These are phyloP conservation scores for Cephus pygmeus DNA, from an alignment of 2,888 invertebrate species.

Conservation along the genomic window DNA sequence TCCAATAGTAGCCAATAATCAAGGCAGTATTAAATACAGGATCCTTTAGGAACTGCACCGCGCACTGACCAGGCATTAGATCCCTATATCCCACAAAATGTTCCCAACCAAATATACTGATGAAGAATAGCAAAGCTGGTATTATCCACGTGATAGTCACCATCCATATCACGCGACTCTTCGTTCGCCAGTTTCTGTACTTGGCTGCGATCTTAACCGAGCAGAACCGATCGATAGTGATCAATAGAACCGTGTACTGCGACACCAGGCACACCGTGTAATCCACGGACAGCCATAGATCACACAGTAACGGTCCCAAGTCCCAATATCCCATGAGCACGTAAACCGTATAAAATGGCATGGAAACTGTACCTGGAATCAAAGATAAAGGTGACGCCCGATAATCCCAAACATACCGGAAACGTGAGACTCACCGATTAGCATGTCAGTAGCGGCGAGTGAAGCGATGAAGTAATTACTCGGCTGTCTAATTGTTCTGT, in stretches of 20 bases:
- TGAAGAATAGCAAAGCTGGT: constrained; percentile 95
- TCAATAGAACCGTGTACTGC: constrained; percentile 98
- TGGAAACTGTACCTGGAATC: constrained; percentile 88
- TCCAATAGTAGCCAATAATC: constrained; percentile 98
- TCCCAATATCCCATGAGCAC: constrained; percentile 97
- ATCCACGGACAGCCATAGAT: constrained; percentile 98
- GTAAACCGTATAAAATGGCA: constrained; percentile 99
- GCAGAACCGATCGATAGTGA: constrained; percentile 98
- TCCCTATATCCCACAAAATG: constrained; percentile 95
- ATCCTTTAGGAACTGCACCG: constrained; percentile 97
- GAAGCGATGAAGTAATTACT: constrained; percentile 99
- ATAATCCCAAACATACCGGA: not conserved
- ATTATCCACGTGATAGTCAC: constrained; percentile 97
- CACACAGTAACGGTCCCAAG: constrained; percentile 94
- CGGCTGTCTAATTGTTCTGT: constrained; percentile 93
- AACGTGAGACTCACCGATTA: constrained; percentile 79
- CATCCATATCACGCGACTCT: constrained; percentile 93
- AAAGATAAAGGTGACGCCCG: constrained; percentile 12
- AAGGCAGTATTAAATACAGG: constrained; percentile 97
- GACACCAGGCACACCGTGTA: constrained; percentile 99
- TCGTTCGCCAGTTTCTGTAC: constrained; percentile 97
- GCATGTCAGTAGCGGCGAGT: constrained; percentile 94
- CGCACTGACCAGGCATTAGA: constrained; percentile 87
- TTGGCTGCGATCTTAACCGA: constrained; percentile 98
- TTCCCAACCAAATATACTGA: constrained; percentile 99